Conservation (phyloP, 2,113 vertebrate genomes). For the Plestiodon gilberti region DNA sequence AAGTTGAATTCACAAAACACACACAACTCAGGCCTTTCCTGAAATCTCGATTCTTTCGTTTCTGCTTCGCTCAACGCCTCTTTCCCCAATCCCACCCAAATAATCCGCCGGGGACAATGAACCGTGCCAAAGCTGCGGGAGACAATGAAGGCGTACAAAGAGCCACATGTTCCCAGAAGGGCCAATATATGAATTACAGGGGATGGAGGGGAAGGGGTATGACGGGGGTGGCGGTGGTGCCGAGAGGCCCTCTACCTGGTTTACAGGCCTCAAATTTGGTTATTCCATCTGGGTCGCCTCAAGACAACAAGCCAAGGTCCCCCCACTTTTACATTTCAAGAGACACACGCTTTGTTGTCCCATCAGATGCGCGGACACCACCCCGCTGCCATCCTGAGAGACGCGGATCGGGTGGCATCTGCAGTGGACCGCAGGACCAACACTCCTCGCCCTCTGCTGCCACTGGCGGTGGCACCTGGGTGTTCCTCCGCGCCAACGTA, state of each 20-base stretch:
- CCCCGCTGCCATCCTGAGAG: background rate
- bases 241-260: background rate
- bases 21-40: background rate
- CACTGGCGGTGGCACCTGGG: background rate
- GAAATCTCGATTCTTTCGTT: no score
- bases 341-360: background rate
- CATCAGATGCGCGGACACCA: no score
- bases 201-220: background rate
- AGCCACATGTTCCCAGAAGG: background rate
- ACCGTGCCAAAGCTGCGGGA: accelerated
- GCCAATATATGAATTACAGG: background rate
- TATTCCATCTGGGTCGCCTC: background rate
- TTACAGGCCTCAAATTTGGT: background rate
- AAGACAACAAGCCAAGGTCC: background rate
- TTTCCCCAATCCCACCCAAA: background rate
- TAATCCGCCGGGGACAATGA: background rate
- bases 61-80: background rate
- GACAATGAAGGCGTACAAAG: no score
- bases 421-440: slow-evolving; percentile 26
- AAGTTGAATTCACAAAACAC: background rate
- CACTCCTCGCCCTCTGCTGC: background rate
- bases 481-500: background rate
- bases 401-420: background rate
- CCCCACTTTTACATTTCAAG: background rate
- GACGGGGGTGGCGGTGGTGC: background rate